phyloP scores from a whole-genome alignment of 2,888 invertebrate genomes.

The Seira musarum region DNA sequence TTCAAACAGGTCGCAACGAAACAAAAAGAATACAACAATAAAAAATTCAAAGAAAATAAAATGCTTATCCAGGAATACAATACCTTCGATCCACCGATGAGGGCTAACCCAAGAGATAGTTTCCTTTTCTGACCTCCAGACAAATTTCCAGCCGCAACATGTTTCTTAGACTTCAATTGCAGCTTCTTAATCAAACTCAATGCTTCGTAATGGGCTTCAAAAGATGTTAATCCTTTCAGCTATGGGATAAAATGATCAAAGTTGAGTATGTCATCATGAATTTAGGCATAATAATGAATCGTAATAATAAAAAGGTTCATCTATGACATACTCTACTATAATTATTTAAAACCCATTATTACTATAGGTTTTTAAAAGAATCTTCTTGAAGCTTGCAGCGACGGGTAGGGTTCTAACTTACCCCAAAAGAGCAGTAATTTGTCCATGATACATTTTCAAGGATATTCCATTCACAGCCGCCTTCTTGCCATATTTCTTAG shows the following conservation, averaged over 20 bases:
- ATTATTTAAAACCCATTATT: background rate
- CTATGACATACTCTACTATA: too few relatives aligned
- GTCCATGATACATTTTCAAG: slow-evolving; percentile 84
- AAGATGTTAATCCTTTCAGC: slow-evolving; percentile 77
- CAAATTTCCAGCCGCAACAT: slow-evolving; percentile 77
- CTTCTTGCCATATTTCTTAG: slow-evolving; percentile 70
- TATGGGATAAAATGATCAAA: slow-evolving; percentile 70
- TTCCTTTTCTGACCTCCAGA: slow-evolving; percentile 97
- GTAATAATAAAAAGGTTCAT: too few relatives aligned
- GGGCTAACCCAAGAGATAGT: slow-evolving; percentile 88
- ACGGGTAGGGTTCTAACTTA: background rate
- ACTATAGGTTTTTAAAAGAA: too few relatives aligned
- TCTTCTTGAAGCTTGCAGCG: too few relatives aligned
- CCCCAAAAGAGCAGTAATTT: slow-evolving; percentile 90
- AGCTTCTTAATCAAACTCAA: slow-evolving; percentile 77
- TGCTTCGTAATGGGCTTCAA: slow-evolving; percentile 75
- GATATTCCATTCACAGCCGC: slow-evolving; percentile 81
- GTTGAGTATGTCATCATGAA: slow-evolving; percentile 75
- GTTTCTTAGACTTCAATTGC: slow-evolving; percentile 77
- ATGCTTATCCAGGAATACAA: too few relatives aligned
- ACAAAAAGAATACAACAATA: background rate
- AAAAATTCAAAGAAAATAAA: background rate
- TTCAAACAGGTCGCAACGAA: too few relatives aligned
- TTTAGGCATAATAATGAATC: too few relatives aligned
- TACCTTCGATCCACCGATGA: slow-evolving; percentile 82